phyloP scores from a whole-genome alignment of 2,888 invertebrate genomes.

The Aricia artaxerxes region DNA sequence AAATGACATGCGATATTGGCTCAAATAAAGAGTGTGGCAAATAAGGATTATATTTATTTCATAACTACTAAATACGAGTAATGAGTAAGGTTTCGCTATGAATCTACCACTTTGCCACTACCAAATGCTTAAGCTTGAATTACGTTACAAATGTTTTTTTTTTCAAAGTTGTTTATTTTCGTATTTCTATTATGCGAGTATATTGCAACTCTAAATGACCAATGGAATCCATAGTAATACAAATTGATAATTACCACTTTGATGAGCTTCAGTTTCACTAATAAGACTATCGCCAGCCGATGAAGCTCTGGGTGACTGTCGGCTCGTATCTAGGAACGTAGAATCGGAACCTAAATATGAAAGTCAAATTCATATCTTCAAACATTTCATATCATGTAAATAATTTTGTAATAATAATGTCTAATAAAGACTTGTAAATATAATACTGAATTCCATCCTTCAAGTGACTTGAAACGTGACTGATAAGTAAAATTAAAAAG shows the following conservation, averaged over 20 bases:
- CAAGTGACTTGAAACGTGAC: too few relatives aligned
- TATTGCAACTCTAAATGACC: not conserved
- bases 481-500: too few relatives aligned
- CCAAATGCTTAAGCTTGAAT: slow-evolving; percentile 64
- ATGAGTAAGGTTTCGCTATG: slow-evolving; percentile 80
- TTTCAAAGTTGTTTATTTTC: not conserved
- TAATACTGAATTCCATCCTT: too few relatives aligned
- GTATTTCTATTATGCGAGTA: not conserved
- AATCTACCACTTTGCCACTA: slow-evolving; percentile 80
- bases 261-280: slow-evolving; percentile 76
- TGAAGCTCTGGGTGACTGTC: slow-evolving; percentile 72
- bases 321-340: slow-evolving; percentile 72
- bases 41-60: slow-evolving; percentile 58
- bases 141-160: not conserved
- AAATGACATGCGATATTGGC: slow-evolving; percentile 67
- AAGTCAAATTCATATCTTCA: not conserved
- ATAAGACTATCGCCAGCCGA: slow-evolving; percentile 73
- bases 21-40: slow-evolving; percentile 71
- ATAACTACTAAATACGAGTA: slow-evolving; percentile 55
- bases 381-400: not conserved
- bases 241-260: slow-evolving; percentile 68
- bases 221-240: not conserved
- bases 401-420: too few relatives aligned
- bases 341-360: slow-evolving; percentile 68
- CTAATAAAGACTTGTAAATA: too few relatives aligned